These are phyloP conservation scores for Microctonus brassicae DNA, from an alignment of 2,888 invertebrate species.

Conservation along the genomic window DNA sequence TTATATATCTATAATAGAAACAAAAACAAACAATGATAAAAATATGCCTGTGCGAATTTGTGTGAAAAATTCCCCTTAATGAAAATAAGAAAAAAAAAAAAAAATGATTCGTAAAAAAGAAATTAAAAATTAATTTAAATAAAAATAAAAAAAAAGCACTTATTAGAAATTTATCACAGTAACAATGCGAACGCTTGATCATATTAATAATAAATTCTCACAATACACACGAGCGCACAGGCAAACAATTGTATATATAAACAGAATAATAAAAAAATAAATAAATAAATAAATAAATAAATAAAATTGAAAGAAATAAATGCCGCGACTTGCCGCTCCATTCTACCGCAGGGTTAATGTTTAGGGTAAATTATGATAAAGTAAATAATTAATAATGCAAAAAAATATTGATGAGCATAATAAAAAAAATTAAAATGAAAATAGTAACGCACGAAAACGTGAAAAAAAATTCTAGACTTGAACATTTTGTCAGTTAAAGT, in stretches of 20 bases:
- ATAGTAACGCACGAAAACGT: conserved; percentile 29
- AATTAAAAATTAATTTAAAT: too few relatives aligned
- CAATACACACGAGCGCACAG: conserved; percentile 42
- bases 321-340: conserved; percentile 24
- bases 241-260: conserved; percentile 46
- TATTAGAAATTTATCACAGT: conserved; percentile 8
- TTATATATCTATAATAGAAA: conserved; percentile 48
- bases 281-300: conserved; percentile 37
- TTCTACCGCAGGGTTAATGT: conserved; percentile 7
- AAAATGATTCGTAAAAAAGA: too few relatives aligned
- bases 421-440: not conserved
- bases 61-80: too few relatives aligned
- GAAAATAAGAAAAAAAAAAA: too few relatives aligned
- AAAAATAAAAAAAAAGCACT: too few relatives aligned
- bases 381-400: conserved; percentile 32
- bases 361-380: conserved; percentile 21
- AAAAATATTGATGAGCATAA: conserved; percentile 24
- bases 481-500: conserved; percentile 35
- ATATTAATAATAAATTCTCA: conserved; percentile 33
- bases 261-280: conserved; percentile 28
- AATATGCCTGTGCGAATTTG: conserved; percentile 43
- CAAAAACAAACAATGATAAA: conserved; percentile 45
- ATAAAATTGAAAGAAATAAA: conserved; percentile 33
- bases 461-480: conserved; percentile 31
- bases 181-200: conserved; percentile 20